Conservation (phyloP, 2,113 vertebrate species). For the Aleadryas rufinucha region DNA sequence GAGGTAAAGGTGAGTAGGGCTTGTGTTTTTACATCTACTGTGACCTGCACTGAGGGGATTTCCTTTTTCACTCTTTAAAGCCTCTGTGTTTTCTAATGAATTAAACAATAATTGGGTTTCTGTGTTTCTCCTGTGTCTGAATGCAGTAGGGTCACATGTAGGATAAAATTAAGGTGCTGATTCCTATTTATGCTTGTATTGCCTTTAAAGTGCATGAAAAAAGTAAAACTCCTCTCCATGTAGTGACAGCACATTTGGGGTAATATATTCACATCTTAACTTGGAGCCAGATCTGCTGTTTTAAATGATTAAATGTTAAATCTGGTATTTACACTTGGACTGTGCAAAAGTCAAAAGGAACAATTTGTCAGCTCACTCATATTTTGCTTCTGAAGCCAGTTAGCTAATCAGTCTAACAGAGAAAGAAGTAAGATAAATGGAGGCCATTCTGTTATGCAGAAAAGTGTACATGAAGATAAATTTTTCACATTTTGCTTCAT, state of each 20-base stretch:
- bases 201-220: background rate
- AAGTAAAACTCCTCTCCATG: background rate
- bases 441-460: slow-evolving; percentile 51
- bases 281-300: slow-evolving; percentile 34
- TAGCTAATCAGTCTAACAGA: slow-evolving; percentile 69
- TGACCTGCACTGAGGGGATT: background rate
- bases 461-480: slow-evolving; percentile 69
- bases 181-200: background rate
- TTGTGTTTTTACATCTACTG: background rate
- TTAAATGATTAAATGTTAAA: slow-evolving; percentile 63
- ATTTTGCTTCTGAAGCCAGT: slow-evolving; percentile 65
- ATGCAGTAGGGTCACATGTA: background rate
- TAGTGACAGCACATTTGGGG: slow-evolving; percentile 14
- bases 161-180: background rate
- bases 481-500: slow-evolving; percentile 62
- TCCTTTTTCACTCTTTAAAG: background rate
- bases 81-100: background rate
- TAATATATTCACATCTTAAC: slow-evolving; percentile 41
- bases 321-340: slow-evolving; percentile 47
- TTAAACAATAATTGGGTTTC: background rate
- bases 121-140: background rate
- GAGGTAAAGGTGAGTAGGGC: background rate
- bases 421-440: slow-evolving; percentile 69
- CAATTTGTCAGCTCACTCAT: slow-evolving; percentile 67
- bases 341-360: slow-evolving; percentile 64